Percentiles rank a stretch among this genome's conserved stretches.
Conservation (phyloP, 2,888 invertebrate genomes). For the Ectemnius continuus region DNA sequence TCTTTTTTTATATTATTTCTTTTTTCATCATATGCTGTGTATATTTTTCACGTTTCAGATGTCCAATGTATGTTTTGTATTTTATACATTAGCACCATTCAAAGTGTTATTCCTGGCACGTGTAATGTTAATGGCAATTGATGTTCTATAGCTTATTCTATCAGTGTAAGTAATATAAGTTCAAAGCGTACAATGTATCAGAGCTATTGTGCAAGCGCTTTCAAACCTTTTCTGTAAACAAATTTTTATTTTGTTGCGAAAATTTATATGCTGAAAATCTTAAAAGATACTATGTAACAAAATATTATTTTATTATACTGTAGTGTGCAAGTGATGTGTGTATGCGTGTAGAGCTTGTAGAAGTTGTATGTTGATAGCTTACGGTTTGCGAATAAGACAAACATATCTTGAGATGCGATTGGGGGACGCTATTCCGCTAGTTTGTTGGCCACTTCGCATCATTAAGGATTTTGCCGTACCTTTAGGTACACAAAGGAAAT, state of each 20-base stretch:
- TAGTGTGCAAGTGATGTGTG: conserved; percentile 32
- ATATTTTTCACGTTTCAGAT: conserved; percentile 71
- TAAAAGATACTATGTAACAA: conserved; percentile 13
- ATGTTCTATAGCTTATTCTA: conserved; percentile 67
- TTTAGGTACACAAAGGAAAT: conserved; percentile 76
- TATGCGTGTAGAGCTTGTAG: conserved; percentile 45
- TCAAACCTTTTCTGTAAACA: conserved; percentile 12
- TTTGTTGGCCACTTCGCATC: conserved; percentile 37
- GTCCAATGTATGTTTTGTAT: conserved; percentile 68
- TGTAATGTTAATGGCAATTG: conserved; percentile 66
- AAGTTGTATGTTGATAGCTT: conserved; percentile 31
- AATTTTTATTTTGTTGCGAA: background rate
- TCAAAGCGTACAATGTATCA: conserved; percentile 46
- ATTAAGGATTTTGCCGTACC: conserved; percentile 68
- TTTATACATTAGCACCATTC: conserved; percentile 68
- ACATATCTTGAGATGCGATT: conserved; percentile 28
- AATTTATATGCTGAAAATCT: conserved; percentile 16
- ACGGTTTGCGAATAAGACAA: conserved; percentile 14
- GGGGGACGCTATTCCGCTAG: conserved; percentile 27
- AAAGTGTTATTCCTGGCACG: conserved; percentile 68
- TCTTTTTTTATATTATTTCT: conserved; percentile 52
- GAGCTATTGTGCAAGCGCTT: conserved; percentile 29
- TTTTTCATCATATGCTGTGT: conserved; percentile 58
- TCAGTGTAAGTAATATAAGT: conserved; percentile 68
- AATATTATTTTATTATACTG: conserved; percentile 21